Conservation (phyloP, 2,113 vertebrate species). For the Otolemur garnettii region DNA sequence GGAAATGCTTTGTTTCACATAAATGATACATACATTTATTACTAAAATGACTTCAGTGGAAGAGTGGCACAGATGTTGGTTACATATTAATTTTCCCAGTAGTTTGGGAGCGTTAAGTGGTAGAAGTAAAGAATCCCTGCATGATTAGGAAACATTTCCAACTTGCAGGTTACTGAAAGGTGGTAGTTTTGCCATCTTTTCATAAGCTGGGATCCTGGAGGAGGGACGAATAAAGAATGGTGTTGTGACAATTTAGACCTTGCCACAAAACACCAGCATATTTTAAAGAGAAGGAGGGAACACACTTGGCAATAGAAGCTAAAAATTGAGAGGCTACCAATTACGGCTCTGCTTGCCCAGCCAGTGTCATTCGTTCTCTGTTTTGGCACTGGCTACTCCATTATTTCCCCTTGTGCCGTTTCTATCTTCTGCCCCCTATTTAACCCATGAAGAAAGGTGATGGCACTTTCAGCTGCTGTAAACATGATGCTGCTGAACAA, state of each 20-base stretch:
- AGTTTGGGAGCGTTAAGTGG: neutral
- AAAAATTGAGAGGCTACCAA: slow-evolving; percentile 67
- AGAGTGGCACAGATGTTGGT: neutral
- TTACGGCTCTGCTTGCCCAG: slow-evolving; percentile 71
- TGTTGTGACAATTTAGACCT: slow-evolving; percentile 67
- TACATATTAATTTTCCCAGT: neutral
- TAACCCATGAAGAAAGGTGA: slow-evolving; percentile 68
- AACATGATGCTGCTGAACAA: slow-evolving; percentile 68
- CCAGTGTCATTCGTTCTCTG: slow-evolving; percentile 49
- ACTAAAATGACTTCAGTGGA: neutral
- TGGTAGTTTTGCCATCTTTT: slow-evolving; percentile 41
- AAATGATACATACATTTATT: neutral
- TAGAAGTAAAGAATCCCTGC: slow-evolving; percentile 46
- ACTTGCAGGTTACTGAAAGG: slow-evolving; percentile 58
- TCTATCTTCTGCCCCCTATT: slow-evolving; percentile 60
- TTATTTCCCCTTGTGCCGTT: slow-evolving; percentile 67
- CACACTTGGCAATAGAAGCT: slow-evolving; percentile 71
- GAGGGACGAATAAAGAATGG: slow-evolving; percentile 22
- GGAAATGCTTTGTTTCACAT: neutral
- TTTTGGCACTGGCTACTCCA: slow-evolving; percentile 74
- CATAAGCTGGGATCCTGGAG: slow-evolving; percentile 45
- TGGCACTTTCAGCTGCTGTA: slow-evolving; percentile 70
- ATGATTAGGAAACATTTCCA: slow-evolving; percentile 41
- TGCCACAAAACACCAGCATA: slow-evolving; percentile 63
- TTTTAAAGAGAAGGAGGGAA: slow-evolving; percentile 72